Conservation (phyloP, 2,888 invertebrate genomes). For the Cepaea hortensis region DNA sequence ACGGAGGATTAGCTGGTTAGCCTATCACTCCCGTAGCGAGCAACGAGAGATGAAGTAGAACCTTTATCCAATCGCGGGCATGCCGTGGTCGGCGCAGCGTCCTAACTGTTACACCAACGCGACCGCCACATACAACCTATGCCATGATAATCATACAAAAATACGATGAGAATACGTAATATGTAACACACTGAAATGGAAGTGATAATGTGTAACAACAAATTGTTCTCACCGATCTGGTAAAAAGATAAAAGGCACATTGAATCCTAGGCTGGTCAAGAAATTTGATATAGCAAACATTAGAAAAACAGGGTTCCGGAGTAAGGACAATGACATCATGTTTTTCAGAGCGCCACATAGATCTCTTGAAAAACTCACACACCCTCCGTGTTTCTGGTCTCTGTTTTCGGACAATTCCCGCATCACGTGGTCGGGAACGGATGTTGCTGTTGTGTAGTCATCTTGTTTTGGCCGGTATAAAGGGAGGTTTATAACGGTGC, state of each 20-base stretch:
- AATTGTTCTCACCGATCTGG: slow-evolving; percentile 78
- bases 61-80: no score
- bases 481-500: slow-evolving; percentile 82
- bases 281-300: slow-evolving; percentile 57
- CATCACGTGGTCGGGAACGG: slow-evolving; percentile 60
- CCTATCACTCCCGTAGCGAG: no score
- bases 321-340: slow-evolving; percentile 84
- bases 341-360: slow-evolving; percentile 66
- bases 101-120: no score
- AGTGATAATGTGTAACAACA: neutral
- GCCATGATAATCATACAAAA: no score
- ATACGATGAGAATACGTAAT: no score
- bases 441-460: slow-evolving; percentile 72
- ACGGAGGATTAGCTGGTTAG: no score
- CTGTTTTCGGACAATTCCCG: neutral
- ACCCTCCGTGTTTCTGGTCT: neutral
- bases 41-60: no score
- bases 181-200: neutral
- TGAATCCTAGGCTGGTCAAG: slow-evolving; percentile 78
- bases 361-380: slow-evolving; percentile 55
- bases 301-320: slow-evolving; percentile 57
- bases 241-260: slow-evolving; percentile 93
- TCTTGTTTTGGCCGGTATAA: slow-evolving; percentile 74
- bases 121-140: no score
- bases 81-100: no score